phyloP scores from a whole-genome alignment of 2,797 vertebrate species.

The Tachyglossus aculeatus region DNA sequence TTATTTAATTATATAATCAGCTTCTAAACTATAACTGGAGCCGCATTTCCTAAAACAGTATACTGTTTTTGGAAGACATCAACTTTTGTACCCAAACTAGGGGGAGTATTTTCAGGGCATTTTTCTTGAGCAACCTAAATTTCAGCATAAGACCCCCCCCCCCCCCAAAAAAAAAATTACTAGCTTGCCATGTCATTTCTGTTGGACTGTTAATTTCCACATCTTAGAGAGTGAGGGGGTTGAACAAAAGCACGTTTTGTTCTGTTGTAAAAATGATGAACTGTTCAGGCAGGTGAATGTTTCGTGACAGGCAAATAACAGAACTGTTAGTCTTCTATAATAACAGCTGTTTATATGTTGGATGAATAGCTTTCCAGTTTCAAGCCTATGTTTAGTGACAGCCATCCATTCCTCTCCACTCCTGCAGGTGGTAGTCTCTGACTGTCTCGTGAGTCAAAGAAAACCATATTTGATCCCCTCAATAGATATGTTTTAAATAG shows the following conservation, averaged over 20 bases:
- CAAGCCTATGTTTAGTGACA: not conserved
- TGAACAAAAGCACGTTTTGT: not conserved
- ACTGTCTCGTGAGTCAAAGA: not conserved
- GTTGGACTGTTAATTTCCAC: not conserved
- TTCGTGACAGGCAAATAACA: rapidly evolving
- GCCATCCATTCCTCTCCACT: not conserved
- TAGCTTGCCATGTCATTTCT: not conserved
- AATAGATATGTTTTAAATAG: conserved; percentile 8
- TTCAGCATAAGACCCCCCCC: not conserved
- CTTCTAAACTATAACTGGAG: not conserved
- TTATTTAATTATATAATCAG: not conserved
- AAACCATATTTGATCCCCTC: not conserved
- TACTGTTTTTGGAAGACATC: not conserved
- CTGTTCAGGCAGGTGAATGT: not conserved
- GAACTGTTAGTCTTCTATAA: not conserved
- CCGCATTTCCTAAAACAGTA: not conserved
- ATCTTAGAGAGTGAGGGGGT: not conserved
- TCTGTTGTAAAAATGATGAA: not conserved
- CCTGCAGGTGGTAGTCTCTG: conserved; percentile 36
- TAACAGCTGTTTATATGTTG: not conserved
- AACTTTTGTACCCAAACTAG: not conserved
- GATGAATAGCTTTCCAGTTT: not conserved
- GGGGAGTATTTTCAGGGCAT: not conserved
- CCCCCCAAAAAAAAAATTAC: not conserved
- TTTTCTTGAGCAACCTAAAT: not conserved